These are phyloP conservation scores for Noturus placidus DNA, from an alignment of 2,113 vertebrate species.

Conservation along the genomic window DNA sequence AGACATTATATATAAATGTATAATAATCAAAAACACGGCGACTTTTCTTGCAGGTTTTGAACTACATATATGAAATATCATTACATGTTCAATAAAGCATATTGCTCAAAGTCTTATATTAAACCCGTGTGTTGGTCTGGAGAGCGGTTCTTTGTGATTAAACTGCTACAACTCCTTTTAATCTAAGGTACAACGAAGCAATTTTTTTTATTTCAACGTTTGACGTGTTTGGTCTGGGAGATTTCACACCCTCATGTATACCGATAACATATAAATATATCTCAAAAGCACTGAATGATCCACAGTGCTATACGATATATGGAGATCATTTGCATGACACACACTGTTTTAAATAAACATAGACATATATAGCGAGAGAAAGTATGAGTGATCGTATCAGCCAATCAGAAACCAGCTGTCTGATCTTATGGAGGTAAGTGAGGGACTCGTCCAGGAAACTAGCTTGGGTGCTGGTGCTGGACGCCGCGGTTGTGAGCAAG, in stretches of 20 bases:
- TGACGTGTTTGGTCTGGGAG: background rate
- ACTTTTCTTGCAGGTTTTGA: slow-evolving; percentile 79
- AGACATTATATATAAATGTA: slow-evolving; percentile 78
- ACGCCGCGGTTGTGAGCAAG: background rate
- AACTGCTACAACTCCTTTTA: too few relatives aligned
- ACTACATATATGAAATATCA: slow-evolving; percentile 76
- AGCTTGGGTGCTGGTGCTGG: background rate
- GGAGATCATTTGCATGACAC: background rate
- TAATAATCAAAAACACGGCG: slow-evolving; percentile 63
- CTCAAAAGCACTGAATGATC: background rate
- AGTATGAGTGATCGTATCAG: background rate
- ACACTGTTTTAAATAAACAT: background rate
- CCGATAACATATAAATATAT: background rate
- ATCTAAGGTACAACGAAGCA: too few relatives aligned
- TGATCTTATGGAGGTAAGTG: background rate
- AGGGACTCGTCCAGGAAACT: background rate
- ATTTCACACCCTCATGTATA: background rate
- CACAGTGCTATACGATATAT: background rate
- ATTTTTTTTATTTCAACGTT: too few relatives aligned
- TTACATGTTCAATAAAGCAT: slow-evolving; percentile 80
- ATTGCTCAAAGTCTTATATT: slow-evolving; percentile 76
- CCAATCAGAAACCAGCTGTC: background rate
- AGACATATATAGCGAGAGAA: background rate
- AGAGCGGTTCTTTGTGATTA: background rate
- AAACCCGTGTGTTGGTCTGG: slow-evolving; percentile 38